Evolutionary conservation across 2,888 invertebrate species (phyloP).

Genomic region (Deilephila elpenor): DNA sequence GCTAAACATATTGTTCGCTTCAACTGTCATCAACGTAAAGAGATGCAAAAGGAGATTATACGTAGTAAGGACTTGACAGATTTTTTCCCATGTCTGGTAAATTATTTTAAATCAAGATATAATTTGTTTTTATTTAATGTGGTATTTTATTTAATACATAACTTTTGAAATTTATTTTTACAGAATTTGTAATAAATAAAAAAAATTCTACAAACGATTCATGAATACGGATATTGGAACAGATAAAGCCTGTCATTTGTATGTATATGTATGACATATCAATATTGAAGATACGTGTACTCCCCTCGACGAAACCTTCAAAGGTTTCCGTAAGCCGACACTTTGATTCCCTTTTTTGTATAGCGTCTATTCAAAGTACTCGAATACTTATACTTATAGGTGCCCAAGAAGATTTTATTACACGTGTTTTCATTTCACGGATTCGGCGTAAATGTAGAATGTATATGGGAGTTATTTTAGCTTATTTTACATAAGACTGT

Average conservation of each 20-base stretch:
- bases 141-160: too few species aligned
- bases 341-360: conserved; percentile 52
- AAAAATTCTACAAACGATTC: neutral
- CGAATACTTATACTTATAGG: conserved; percentile 31
- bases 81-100: too few species aligned
- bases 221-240: neutral
- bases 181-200: neutral
- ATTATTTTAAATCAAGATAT: too few species aligned
- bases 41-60: too few species aligned
- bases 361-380: conserved; percentile 41
- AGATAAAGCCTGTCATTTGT: neutral
- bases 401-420: conserved; percentile 39
- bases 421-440: conserved; percentile 34
- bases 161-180: neutral
- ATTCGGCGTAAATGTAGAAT: neutral
- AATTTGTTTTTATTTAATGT: neutral
- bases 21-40: too few species aligned
- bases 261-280: neutral
- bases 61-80: too few species aligned
- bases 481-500: neutral
- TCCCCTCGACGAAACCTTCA: conserved; percentile 42
- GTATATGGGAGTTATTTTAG: neutral
- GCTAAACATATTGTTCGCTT: too few species aligned
- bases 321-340: conserved; percentile 62
- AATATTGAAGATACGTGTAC: conserved; percentile 25